Conservation (phyloP, 2,797 vertebrate genomes). For the Pangasius macronema region DNA sequence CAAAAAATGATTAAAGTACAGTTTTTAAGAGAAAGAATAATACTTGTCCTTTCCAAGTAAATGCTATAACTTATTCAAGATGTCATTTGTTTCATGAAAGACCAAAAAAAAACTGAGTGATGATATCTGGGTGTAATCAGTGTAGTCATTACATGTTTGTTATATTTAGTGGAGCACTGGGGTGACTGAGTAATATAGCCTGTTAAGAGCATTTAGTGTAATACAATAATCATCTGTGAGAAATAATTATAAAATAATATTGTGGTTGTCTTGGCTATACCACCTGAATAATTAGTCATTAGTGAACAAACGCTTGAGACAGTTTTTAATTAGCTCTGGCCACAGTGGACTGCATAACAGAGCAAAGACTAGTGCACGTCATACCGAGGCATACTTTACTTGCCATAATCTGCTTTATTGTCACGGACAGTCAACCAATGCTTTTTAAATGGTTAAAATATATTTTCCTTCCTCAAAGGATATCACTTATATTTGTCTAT, state of each 20-base stretch:
- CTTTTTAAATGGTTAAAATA: conserved; percentile 38
- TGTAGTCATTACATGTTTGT: not conserved
- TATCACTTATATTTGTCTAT: conserved; percentile 37
- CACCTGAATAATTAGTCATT: not conserved
- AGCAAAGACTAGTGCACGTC: not conserved
- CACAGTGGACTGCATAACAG: conserved; percentile 7
- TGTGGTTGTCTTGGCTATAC: not conserved
- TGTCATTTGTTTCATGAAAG: not conserved
- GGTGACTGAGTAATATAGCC: not conserved
- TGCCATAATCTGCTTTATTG: conserved; percentile 26
- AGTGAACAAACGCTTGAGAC: not conserved
- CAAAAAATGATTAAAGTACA: not conserved
- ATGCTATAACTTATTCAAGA: not conserved
- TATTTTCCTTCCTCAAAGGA: conserved; percentile 27
- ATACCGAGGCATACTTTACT: not conserved
- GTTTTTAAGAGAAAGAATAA: not conserved
- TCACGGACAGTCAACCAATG: not conserved
- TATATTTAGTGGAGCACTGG: not conserved
- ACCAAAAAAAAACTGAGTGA: not conserved
- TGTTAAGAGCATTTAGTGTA: not conserved
- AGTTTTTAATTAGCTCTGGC: conserved; percentile 21
- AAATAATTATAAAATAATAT: conserved; percentile 19
- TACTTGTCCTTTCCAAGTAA: not conserved
- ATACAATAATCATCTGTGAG: not conserved
- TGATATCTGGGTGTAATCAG: not conserved